Evolutionary conservation across 2,888 invertebrate species (phyloP).

Genomic region (Tridacna crocea): DNA sequence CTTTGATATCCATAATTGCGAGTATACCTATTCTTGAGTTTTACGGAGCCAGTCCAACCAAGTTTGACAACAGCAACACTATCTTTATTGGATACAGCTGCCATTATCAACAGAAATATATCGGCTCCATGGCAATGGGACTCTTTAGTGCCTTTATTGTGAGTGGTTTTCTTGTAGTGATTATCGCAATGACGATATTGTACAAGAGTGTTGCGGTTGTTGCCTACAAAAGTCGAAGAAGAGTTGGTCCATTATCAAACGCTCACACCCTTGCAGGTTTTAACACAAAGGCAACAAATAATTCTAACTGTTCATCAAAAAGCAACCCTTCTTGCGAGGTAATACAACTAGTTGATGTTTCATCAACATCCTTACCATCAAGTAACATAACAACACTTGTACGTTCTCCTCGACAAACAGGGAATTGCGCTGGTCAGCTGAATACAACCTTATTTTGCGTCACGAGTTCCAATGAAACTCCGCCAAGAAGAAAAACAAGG

Average conservation of each 20-base stretch:
- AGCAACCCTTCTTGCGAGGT: not conserved
- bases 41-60: slow-evolving; percentile 47
- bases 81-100: too few relatives aligned
- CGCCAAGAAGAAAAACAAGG: not conserved
- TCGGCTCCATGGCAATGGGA: too few relatives aligned
- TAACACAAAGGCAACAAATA: not conserved
- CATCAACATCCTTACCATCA: not conserved
- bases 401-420: not conserved
- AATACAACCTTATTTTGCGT: not conserved
- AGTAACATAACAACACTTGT: not conserved
- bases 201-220: too few relatives aligned
- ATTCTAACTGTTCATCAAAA: not conserved
- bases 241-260: too few relatives aligned
- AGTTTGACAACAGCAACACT: too few relatives aligned
- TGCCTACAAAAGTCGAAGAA: too few relatives aligned
- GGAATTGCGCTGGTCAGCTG: not conserved
- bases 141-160: slow-evolving; percentile 41
- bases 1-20: slow-evolving; percentile 25
- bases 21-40: slow-evolving; percentile 64
- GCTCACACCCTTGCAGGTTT: slow-evolving; percentile 33
- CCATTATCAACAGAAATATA: slow-evolving; percentile 50
- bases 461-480: not conserved
- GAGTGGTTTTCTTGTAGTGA: slow-evolving; percentile 31
- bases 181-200: slow-evolving; percentile 43
- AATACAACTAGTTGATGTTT: not conserved